Conservation (phyloP, 2,113 vertebrate genomes). For the Trichomycterus rosablanca region DNA sequence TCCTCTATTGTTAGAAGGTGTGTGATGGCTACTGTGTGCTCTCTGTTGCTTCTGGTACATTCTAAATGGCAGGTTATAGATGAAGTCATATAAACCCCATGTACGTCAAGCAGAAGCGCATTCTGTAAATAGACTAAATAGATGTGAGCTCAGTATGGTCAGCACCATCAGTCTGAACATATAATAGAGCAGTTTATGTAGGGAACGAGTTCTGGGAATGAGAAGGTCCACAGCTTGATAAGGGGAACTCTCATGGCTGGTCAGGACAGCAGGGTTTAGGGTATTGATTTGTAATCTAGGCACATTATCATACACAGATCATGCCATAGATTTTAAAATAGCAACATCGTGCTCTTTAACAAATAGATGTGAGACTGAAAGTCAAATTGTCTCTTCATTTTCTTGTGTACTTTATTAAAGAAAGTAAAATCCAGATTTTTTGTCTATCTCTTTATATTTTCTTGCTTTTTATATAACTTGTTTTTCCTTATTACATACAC, state of each 20-base stretch:
- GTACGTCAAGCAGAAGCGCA: not conserved
- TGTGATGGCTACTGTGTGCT: too few relatives aligned
- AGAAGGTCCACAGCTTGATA: slow-evolving; percentile 49
- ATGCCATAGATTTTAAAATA: slow-evolving; percentile 57
- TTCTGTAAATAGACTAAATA: not conserved
- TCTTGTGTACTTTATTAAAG: too few relatives aligned
- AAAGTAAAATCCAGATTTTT: too few relatives aligned
- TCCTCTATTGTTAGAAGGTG: too few relatives aligned
- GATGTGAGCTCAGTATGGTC: not conserved
- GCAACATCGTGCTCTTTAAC: slow-evolving; percentile 5
- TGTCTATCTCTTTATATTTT: too few relatives aligned
- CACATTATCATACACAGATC: slow-evolving; percentile 54
- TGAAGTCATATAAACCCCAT: too few relatives aligned
- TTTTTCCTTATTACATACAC: too few relatives aligned
- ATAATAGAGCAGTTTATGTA: slow-evolving; percentile 19
- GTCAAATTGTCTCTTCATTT: too few relatives aligned
- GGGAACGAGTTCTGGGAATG: slow-evolving; percentile 26
- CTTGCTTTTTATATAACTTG: too few relatives aligned
- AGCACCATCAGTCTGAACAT: slow-evolving; percentile 10
- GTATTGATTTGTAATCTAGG: slow-evolving; percentile 62
- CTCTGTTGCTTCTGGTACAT: too few relatives aligned
- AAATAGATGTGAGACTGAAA: too few relatives aligned
- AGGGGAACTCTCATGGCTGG: slow-evolving; percentile 36
- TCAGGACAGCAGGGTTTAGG: slow-evolving; percentile 52
- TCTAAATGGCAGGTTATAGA: too few relatives aligned